Evolutionary conservation across 2,113 vertebrate genomes (phyloP), one percentile per base, ranked within the genome.

Genomic region (Channa maculata): DNA sequence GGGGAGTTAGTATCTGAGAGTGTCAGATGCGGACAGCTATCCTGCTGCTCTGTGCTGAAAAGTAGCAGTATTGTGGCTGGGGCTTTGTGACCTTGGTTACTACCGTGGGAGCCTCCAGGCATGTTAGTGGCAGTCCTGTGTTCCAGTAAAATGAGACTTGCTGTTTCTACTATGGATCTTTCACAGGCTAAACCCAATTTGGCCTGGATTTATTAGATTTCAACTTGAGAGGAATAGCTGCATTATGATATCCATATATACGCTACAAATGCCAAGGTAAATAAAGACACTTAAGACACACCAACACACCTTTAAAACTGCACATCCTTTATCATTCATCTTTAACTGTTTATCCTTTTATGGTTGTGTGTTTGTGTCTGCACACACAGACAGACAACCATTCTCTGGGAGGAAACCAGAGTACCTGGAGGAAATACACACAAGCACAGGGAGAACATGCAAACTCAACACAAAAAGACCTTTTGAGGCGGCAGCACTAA

Each of bases 31-130:
- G 88, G 88, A 89, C 91, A 90, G 88, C 71, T 58, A 73, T 81
- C 76, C 79, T 83, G 79, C 88, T 80, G 84, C 85, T 84, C 53
- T 3, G 59, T 71, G 82, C 48, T 3, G 43, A 76, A 66, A 60
- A 69, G 70, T 8, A 53, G 72, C 72, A 44, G 75, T 55, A 73
- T 66, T 86, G 82, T 77, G 73, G 86, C 78, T 62, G 73, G 45
- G 46, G 71, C 75, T 88, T 79, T 84, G 90, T 88, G 89, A 92
- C 92, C 90, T 92, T 89, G 87, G 80, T 85, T 84, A 85, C 87
- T 87, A 89, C 66, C 65, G 53, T 69, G 64, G 79, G 75, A 85
- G 75, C 45, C 77, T 70, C 39, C 38, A 63, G 82, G 77, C 87
- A 86, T 70, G 76, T 89, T 85, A 84, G 77, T 39, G 43, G 69